Evolutionary conservation across 2,113 vertebrate genomes (phyloP), one percentile per base, ranked within the genome.

Genomic region (Cottus gobio): DNA sequence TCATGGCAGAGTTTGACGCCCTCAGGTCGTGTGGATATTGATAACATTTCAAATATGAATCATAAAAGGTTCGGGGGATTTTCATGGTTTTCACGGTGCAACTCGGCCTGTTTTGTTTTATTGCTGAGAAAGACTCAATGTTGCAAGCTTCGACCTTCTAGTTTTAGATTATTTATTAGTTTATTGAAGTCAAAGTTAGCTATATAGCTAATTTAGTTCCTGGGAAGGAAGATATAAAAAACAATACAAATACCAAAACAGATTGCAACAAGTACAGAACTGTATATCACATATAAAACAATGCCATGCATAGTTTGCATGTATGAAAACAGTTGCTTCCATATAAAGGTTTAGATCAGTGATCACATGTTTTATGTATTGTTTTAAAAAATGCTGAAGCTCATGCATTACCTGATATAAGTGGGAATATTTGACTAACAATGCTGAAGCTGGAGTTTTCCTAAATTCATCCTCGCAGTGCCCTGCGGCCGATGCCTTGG

Each of bases 1-100:
- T 58, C 24, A 4, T 26, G 31, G 36, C 61, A 72, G 24, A 34
- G 50, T 74, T 56, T 0, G n/a, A 44, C 5, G 20, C 22, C 65
- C 15, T 60, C 39, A 52, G 58, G 22, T 65, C 3, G 13, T 22
- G 1, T 8, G 39, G 39, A 65, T 58, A 70, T 36, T 44, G n/a
- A 48, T 8, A 71, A 58, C 10, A 31, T 78, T 62, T 68, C 30
- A 68, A 46, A 61, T 36, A 64, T 46, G 16, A 64, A 39, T 72
- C 39, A 36, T 75, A 28, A 20, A 58, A 39, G 8, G 6, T 2
- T 16, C 37, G 57, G 22, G 34, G 3, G 16, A 34, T 57, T 71
- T 65, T 37, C 15, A 28, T 61, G 4, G 46, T 42, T 65, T 39
- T 56, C 24, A 39, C 10, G 18, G 22, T 36, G 22, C 13, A 36